Base-by-base conservation (phyloP, 2,113 vertebrate genomes). In the Crotalus viridis region DNA sequence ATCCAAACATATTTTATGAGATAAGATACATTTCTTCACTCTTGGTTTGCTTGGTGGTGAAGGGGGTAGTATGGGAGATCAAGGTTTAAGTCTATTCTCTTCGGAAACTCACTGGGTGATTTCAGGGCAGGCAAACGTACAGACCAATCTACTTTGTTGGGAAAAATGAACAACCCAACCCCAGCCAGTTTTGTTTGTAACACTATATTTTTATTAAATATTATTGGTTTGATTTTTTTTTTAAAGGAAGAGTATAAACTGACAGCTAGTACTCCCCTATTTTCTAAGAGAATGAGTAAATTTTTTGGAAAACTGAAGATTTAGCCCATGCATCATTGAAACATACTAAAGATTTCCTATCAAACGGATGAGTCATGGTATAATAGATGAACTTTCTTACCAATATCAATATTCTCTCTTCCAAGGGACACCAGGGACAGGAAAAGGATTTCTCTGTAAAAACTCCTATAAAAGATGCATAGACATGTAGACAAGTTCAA, bases 381-480 rank as follows among this genome's bases (percentile, higher is more conserved):
- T 48, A 93, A 93, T 56, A 21, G 91, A n/a, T 81, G 85, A 91
- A 91, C 89, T 90, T 89, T 97, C 99, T 98, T 97, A 99, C 99
- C 99, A 26, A 99, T 97, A 93, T 99, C 99, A 96, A 99, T 99
- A 97, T 99, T 99, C 94, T 99, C 99, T 97, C 98, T 98, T 95
- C 99, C 99, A 97, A 99, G 98, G 88, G 99, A 98, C 90, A 99
- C 99, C 94, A 99, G 96, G 9, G 99, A 98, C 69, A 99, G 98
- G 96, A 99, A 99, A 91, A 99, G 96, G 89, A 99, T 99, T 97
- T 99, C 99, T 97, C 99, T 98, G 89, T 99, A 99, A 97, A 99
- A 97, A 96, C 99, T 99, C 98, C 99, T 99, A 95, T 10, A 90
- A 90, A 51, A 90, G 48, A 90, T 51, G 48, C 28, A n/a, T 33